Base-by-base conservation (phyloP, 2,888 invertebrate species). In the Aphidoletes aphidimyza region DNA sequence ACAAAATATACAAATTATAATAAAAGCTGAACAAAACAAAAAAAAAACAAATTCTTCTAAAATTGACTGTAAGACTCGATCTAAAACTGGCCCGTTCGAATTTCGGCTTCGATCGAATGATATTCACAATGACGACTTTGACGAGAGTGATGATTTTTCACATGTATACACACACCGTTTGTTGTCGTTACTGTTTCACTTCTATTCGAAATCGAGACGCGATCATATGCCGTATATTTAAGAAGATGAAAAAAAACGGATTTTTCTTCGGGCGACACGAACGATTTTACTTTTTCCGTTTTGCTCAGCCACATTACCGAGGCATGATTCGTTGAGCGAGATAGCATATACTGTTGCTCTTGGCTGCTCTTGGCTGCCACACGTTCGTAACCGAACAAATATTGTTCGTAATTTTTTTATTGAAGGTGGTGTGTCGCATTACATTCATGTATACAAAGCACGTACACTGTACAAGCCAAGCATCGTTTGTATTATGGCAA, bases 161-260 rank as follows among this genome's bases (percentile, higher is more conserved):
- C 42, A n/a, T 47, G 9, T 47, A 17, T 47, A 2, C 47, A 17
- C 47, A 17, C 2, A 47, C 17, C 17, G n/a, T 54, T 26, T 11
- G 54, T 22, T 54, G 3, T 54, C 14, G 22, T 54, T 26, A 0
- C 69, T 9, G 69, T 69, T 9, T 14, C 69, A 26, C 22, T 22
- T 69, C 8, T 69, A 14, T n/a, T 22, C 54, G n/a, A 69, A 69
- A 69, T 69, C 69, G n/a, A 69, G 69, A 69, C 69, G 69, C 34
- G 69, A 69, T 69, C 69, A 69, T 30, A 30, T 69, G 34, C 69
- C 69, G 69, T 30, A 34, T 14, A 69, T 69, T n/a, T n/a, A n/a
- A n/a, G n/a, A n/a, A n/a, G n/a, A n/a, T n/a, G n/a, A n/a, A n/a
- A n/a, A n/a, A n/a, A 69, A 69, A 69, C 69, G 26, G 69, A 69